Base-by-base conservation (phyloP, 2,888 invertebrate species). In the Amblyteles armatorius region DNA sequence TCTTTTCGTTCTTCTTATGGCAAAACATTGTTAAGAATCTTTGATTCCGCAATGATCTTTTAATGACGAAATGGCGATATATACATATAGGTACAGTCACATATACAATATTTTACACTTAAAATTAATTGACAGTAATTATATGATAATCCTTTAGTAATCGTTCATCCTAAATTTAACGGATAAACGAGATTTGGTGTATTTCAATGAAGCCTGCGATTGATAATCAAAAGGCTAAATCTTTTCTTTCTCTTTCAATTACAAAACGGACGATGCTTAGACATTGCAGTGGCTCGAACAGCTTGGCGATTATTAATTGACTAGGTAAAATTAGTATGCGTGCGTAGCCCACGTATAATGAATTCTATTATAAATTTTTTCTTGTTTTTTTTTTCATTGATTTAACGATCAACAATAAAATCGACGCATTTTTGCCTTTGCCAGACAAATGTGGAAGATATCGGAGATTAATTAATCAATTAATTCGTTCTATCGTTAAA, bases 11-110 rank as follows among this genome's bases (percentile, higher is more conserved):
- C 11, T 29, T 60, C 29, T 26, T 1, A 5, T 26, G 6, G 29
- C 7, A 29, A 29, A 16, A 63, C 6, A 63, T 63, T 29, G 11
- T 29, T 40, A 57, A 60, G n/a, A 40, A 63, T 63, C 16, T 76
- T 63, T 33, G 63, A 68, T 82, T 85, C 67, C 44, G 78, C 77
- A 88, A 89, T 88, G 83, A 87, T 86, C 86, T 86, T 90, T 88
- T 90, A 88, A 90, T 91, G 87, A 88, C 83, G 87, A 90, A 90
- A 63, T 89, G 81, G 74, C 85, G 67, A 57, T 91, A 92, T 92
- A 90, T 91, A 92, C 90, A 91, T 87, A 87, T 92, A 92, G 88
- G 90, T 92, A 92, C 92, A 92, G 85, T 91, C 88, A 90, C 90
- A 92, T 92, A 90, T 92, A 91, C 91, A 92, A 88, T 90, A 90